Evolutionary conservation across 1,140 invertebrate genomes (phyloP), one percentile per base, ranked within the genome.

Genomic region (Sarcophaga peregrina): DNA sequence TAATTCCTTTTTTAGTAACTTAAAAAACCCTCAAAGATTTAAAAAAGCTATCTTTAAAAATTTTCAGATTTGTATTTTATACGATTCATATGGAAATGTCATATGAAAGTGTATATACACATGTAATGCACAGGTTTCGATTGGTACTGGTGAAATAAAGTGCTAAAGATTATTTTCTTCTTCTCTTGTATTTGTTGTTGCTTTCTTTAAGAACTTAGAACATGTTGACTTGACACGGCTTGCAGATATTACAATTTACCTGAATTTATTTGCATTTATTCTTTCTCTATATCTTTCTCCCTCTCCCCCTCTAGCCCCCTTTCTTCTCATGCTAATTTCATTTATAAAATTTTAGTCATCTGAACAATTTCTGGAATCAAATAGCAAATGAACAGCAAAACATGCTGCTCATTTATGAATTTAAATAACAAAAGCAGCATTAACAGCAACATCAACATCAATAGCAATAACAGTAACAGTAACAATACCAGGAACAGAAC

Each of bases 331-430:
- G 25, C 4, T 37, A 37, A 37, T 37, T 68, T 68, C 62, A 68
- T 9, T 68, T 68, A 20, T 68, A 20, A 68, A n/a, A 7, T 68
- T 68, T 68, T 68, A n/a, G 62, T 20, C 62, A 68, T 68, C 62
- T 68, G 17, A 68, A 68, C 6, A 68, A 20, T 68, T 68, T 68
- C 20, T 20, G 8, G 54, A 58, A 13, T 11, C 13, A 11, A 58
- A n/a, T 15, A 58, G 11, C 7, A 68, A 68, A 68, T 4, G 25
- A 37, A 37, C 25, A 37, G 25, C 25, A 37, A 37, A 37, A 37
- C 25, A 68, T 20, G n/a, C 20, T 68, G 47, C 37, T 78, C 75
- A 78, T 78, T 78, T 78, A 50, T 78, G 75, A 47, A 78, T 78
- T 78, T 52, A 52, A 78, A 78, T 78, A 47, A 25, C 47, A 78